Evolutionary conservation across 1,140 invertebrate species (phyloP), one percentile per base, ranked within the genome.

Genomic region (Procambarus virginalis): DNA sequence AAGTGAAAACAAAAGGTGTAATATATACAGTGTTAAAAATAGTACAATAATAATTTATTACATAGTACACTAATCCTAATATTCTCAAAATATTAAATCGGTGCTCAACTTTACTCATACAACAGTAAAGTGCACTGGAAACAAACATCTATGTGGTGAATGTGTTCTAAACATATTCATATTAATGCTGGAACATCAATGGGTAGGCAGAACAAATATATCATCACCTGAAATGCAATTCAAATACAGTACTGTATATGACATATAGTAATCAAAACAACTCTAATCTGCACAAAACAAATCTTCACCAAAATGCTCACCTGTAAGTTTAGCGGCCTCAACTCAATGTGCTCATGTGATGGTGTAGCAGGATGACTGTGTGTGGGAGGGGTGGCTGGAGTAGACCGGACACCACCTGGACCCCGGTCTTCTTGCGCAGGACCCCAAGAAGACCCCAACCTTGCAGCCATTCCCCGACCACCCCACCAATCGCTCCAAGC

Each of bases 391-490:
- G 88, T 84, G 20, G 81, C 73, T n/a, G 81, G 88, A 12, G 88
- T 89, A 20, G 81, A 84, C 8, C 88, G 73, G 0, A 68, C 81
- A 48, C 81, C 88, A n/a, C 81, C 81, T 8, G 81, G 87, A 0
- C 46, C 88, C 88, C 88, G 34, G 81, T 76, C 81, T 84, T 60
- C 80, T 84, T 90, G 0, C 89, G 51, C 48, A 92, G 48, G 0
- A 89, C 91, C 22, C 91, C 91, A 12, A 92, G 84, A 3, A 92
- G 79, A 9, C 91, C 91, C 91, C 91, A 92, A 2, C 91, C 89
- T 60, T 92, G 91, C 14, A 92, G 81, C 84, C 84, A 90, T 75
- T 92, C 91, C 22, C 91, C 91, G 48, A 92, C 89, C 34, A 92
- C 89, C 55, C 89, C 91, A 34, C 68, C 68, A 73, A 73, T 22